Evolutionary conservation across 1,140 invertebrate species (phyloP).

Genomic region (Colletes gigas): DNA sequence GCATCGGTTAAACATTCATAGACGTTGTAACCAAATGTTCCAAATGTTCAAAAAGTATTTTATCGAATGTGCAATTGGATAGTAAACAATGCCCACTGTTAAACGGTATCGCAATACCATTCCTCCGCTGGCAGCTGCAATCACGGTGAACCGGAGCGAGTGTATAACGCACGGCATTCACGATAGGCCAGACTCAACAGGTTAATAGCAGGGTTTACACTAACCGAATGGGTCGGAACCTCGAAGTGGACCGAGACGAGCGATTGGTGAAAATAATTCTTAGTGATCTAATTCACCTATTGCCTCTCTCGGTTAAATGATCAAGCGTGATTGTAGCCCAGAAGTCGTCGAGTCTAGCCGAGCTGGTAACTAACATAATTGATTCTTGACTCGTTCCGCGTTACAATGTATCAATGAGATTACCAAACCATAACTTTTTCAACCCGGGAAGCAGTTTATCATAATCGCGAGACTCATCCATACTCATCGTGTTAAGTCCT

Average conservation of each 20-base stretch:
- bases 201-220: conserved; percentile 46
- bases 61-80: too few relatives aligned
- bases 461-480: background rate
- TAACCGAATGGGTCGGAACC: conserved; percentile 45
- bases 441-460: background rate
- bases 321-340: conserved; percentile 34
- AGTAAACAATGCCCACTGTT: background rate
- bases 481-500: too few relatives aligned
- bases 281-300: conserved; percentile 53
- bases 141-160: conserved; percentile 17
- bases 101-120: background rate
- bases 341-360: background rate
- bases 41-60: too few relatives aligned
- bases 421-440: background rate
- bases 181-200: conserved; percentile 41
- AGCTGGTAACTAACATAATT: conserved; percentile 27
- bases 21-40: too few relatives aligned
- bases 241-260: conserved; percentile 28
- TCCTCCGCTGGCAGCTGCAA: conserved; percentile 6
- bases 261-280: conserved; percentile 51
- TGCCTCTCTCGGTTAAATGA: conserved; percentile 46
- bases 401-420: background rate
- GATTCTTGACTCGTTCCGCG: background rate
- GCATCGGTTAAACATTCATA: too few relatives aligned
- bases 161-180: conserved; percentile 28